Conservation (phyloP, 1,140 invertebrate genomes). For the Cherax quadricarinatus region DNA sequence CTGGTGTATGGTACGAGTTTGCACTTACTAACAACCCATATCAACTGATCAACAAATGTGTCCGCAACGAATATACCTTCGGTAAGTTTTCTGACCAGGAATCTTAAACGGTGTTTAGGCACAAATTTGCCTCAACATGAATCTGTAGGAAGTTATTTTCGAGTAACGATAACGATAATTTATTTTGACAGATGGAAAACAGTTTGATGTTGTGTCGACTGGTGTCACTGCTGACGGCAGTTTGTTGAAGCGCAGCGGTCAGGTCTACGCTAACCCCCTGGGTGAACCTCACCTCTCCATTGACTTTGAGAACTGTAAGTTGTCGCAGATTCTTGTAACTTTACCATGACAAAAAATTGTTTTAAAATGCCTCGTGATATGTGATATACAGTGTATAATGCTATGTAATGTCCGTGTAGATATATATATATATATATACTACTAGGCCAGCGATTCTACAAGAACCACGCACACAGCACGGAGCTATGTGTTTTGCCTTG, state of each 20-base stretch:
- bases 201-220: background rate
- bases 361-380: too few relatives aligned
- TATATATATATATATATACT: too few relatives aligned
- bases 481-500: too few relatives aligned
- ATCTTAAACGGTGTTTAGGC: background rate
- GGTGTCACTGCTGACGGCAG: slow-evolving; percentile 3
- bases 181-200: background rate
- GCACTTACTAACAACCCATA: slow-evolving; percentile 10
- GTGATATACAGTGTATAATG: too few relatives aligned
- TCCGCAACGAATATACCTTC: slow-evolving; percentile 1
- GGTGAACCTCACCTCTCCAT: slow-evolving; percentile 18
- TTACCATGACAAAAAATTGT: too few relatives aligned
- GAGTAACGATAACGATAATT: background rate
- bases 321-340: background rate
- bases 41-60: slow-evolving; percentile 7
- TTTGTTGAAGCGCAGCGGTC: background rate
- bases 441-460: too few relatives aligned
- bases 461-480: too few relatives aligned
- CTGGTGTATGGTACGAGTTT: background rate
- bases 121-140: background rate
- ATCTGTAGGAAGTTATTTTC: background rate
- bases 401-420: too few relatives aligned
- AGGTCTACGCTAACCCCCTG: slow-evolving; percentile 8
- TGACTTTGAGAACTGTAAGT: slow-evolving; percentile 24
- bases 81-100: background rate